Base-by-base conservation (phyloP, 2,888 invertebrate species). In the Pristionchus entomophagus region DNA sequence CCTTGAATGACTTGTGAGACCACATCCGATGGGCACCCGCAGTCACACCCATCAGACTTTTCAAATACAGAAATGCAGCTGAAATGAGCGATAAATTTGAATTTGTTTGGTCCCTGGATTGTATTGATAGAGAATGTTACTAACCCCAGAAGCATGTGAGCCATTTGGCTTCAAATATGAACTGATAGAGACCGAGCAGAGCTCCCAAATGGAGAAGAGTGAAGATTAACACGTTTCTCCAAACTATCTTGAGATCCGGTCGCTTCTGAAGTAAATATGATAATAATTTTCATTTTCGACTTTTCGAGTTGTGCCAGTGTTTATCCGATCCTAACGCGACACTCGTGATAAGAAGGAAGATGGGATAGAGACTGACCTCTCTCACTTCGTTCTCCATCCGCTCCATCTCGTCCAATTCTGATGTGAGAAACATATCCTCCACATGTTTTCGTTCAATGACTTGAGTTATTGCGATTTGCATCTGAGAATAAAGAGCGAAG, bases 21-120 rank as follows among this genome's bases (percentile, higher is more conserved):
- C n/a, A n/a, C 22, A 98, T 95, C 89, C 98, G 95, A 94, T 99
- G 99, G 0, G 97, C 97, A 5, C 98, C 98, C 0, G 96, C 97
- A 3, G 98, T 98, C 84, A 98, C 96, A 0, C 98, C 98, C 94
- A 97, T 94, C 0, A 96, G 97, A 10, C 96, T 95, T 73, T 95
- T 91, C 0, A 95, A 89, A 87, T 91, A 91, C 26, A 91, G 87
- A 4, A 38, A 22, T 59, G 91, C 83, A 87, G 93, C 88, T 29
- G 90, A 92, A n/a, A n/a, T n/a, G n/a, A n/a, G n/a, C n/a, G n/a
- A n/a, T n/a, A n/a, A n/a, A n/a, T n/a, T n/a, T n/a, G 90, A 92
- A 92, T 87, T 87, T 91, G 87, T 41, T 49, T 6, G 12, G 10
- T 22, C 14, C 14, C 10, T n/a, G 19, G 53, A 53, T 19, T 53